phyloP scores from a whole-genome alignment of 2,888 invertebrate genomes.

The Clostera curtula region DNA sequence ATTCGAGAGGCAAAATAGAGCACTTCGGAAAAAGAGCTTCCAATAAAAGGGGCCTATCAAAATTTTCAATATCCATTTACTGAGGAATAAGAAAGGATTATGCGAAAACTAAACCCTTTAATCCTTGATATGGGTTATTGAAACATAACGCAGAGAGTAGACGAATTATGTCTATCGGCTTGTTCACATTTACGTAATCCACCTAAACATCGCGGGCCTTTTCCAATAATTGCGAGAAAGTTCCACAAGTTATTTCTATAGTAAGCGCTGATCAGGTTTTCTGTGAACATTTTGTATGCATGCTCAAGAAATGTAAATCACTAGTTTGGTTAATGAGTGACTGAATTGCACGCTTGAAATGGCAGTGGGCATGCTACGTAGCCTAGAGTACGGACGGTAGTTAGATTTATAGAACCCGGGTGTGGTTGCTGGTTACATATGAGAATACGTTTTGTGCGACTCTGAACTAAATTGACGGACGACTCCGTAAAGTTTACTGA shows the following conservation, averaged over 20 bases:
- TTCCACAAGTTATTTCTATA: slow-evolving; percentile 24
- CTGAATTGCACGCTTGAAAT: no score
- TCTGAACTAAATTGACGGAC: no score
- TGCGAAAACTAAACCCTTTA: slow-evolving; percentile 60
- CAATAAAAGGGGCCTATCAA: slow-evolving; percentile 64
- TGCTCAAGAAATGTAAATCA: no score
- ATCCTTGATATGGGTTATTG: slow-evolving; percentile 58
- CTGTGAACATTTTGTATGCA: slow-evolving; percentile 17
- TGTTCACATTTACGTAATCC: slow-evolving; percentile 31
- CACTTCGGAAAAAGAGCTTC: slow-evolving; percentile 62
- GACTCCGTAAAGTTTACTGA: no score
- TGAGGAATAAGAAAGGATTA: slow-evolving; percentile 65
- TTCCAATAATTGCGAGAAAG: slow-evolving; percentile 27
- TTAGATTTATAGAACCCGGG: no score
- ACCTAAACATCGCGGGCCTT: slow-evolving; percentile 24
- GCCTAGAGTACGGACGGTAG: no score
- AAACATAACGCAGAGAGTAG: slow-evolving; percentile 46
- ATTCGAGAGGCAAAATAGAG: slow-evolving; percentile 68
- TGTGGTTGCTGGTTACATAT: no score
- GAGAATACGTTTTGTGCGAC: no score
- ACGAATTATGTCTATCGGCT: slow-evolving; percentile 44
- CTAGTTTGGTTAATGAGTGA: no score
- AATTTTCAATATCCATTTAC: slow-evolving; percentile 70
- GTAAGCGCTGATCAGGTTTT: slow-evolving; percentile 10
- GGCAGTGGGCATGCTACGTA: no score